These are phyloP conservation scores for Drosophila azteca DNA, from an alignment of 1,140 invertebrate species.

Conservation along the genomic window DNA sequence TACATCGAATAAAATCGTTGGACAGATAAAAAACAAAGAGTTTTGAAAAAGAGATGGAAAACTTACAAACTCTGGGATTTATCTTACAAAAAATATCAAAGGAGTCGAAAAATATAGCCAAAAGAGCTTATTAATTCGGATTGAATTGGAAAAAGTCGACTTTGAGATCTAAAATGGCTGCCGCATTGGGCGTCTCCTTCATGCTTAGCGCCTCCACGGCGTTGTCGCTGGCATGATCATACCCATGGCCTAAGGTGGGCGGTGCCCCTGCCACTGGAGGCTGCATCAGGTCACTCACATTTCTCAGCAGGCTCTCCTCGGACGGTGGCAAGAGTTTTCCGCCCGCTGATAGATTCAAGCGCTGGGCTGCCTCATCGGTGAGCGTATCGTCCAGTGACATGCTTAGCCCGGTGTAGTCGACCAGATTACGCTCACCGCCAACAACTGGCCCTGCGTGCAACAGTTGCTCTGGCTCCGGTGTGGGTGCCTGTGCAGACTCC, in stretches of 20 bases:
- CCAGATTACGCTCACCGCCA: conserved; percentile 51
- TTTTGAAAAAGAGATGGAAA: too few relatives aligned
- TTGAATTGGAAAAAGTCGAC: conserved; percentile 82
- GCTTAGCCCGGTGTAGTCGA: conserved; percentile 72
- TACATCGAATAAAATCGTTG: too few relatives aligned
- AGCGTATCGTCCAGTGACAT: conserved; percentile 80
- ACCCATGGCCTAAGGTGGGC: conserved; percentile 57
- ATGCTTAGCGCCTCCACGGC: conserved; percentile 79
- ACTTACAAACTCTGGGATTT: too few relatives aligned
- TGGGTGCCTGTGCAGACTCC: conserved; percentile 66
- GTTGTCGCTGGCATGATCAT: conserved; percentile 81
- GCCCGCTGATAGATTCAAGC: conserved; percentile 75
- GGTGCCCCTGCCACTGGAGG: conserved; percentile 60
- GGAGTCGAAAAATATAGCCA: too few relatives aligned
- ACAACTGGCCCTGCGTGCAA: conserved; percentile 23
- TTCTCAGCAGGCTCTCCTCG: conserved; percentile 75
- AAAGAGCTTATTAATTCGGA: conserved; percentile 49
- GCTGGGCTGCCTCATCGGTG: conserved; percentile 80
- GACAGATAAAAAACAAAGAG: too few relatives aligned
- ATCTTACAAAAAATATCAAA: too few relatives aligned
- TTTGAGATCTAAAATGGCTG: conserved; percentile 69
- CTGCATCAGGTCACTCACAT: conserved; percentile 76
- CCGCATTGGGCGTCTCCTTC: conserved; percentile 63
- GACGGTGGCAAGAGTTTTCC: conserved; percentile 77
- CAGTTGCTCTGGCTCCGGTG: conserved; percentile 53